Base-by-base conservation (phyloP, 2,113 vertebrate genomes). In the Clarias magur region DNA sequence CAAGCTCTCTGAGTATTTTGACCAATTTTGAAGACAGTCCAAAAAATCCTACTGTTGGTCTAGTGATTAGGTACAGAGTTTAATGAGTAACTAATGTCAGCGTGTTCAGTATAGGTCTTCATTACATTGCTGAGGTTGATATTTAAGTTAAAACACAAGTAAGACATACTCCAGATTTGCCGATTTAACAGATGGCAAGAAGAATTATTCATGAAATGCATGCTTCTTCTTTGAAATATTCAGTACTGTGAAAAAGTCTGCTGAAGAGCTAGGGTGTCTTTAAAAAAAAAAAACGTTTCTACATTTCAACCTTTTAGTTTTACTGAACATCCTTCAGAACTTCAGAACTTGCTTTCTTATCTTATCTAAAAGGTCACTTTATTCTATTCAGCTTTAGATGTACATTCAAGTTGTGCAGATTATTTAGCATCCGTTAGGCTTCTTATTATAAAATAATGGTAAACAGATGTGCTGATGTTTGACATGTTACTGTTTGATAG, bases 401-500 rank as follows among this genome's bases (percentile, higher is more conserved):
- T n/a, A 54, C 54, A 79, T 38, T 42, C 70, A 19, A 53, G 1
- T 30, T 59, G 75, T 16, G 25, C 25, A 78, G 75, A 54, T 78
- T 78, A 54, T 78, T 48, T n/a, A 78, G 54, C 75, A 78, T 78
- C 13, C 8, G 16, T 54, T 30, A 27, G n/a, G n/a, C 25, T 25
- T 21, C 54, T 5, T 83, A 48, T 68, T 54, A 6, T 65, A n/a
- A 25, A 56, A 59, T 86, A 3, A 30, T 54, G 25, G 23, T 57
- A 65, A 57, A 57, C 17, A 25, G n/a, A 21, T 27, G 34, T 76
- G 27, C 23, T 42, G 25, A 34, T 65, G 27, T 86, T n/a, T 80
- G 60, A 56, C 63, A 53, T 59, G 48, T 81, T 84, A 56, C 5
- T 87, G 25, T 86, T 86, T 79, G 62, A 83, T 38, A 97, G 97